Base-by-base conservation (phyloP, 53 echinoderm and acorn worm species). In the Echinarachnius parma region DNA sequence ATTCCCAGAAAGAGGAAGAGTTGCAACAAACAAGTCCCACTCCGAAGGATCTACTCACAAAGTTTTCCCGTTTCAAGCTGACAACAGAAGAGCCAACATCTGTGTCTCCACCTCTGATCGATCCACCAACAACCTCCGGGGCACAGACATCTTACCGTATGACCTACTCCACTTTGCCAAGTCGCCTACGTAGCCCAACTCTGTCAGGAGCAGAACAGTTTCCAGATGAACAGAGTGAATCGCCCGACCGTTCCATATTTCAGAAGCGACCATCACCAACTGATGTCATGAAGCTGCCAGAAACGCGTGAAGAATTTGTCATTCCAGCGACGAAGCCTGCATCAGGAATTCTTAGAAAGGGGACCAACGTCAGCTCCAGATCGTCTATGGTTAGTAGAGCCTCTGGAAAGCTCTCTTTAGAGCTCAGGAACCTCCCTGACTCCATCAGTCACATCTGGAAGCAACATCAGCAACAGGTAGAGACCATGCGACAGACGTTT, bases 141-240 rank as follows among this genome's bases (percentile, higher is more conserved):
- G 64, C 53, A 36, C 63, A 81, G 25, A 53, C 46, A 21, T 53
- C 70, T n/a, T 84, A 64, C 48, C 79, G 86, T n/a, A 89, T 93
- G 86, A 83, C 86, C 8, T 89, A 93, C 76, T 89, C 93, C 14
- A 93, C 93, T 16, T 76, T 83, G 8, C 93, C 93, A 1, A 78
- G 60, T 20, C 77, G 31, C 20, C 32, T 84, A n/a, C 13, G 35
- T 22, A 69, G 53, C 54, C 31, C 35, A 29, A 14, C 46, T 5
- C 34, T 33, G 7, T 53, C 49, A 26, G 18, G 27, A 21, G 27
- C 0, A 31, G 47, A 46, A 28, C 46, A 46, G 2, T 66, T 48
- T 19, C 33, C 52, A 4, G 21, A 14, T 13, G 48, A 28, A 18
- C 66, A 66, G 5, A 30, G 30, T 8, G 31, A 27, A 27, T 66